Evolutionary conservation across 2,113 vertebrate genomes (phyloP).

Genomic region (Nannobrachium achirus): DNA sequence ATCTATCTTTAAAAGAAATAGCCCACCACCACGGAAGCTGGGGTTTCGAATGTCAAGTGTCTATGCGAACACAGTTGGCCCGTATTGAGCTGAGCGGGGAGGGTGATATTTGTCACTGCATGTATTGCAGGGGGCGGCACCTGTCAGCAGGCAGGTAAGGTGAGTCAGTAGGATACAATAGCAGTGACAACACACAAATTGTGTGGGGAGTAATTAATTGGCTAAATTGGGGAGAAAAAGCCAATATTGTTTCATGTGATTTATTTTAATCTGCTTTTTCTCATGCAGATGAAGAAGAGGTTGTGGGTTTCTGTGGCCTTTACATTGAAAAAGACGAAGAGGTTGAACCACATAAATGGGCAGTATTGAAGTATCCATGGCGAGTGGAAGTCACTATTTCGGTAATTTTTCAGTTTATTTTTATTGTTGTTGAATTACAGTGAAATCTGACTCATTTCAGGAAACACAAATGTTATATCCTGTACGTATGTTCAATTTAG

Average conservation of each 20-base stretch:
- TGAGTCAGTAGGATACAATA: too few relatives aligned
- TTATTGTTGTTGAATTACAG: not conserved
- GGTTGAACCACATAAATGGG: accelerated
- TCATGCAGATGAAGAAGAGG: conserved; percentile 68
- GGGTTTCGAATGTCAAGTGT: too few relatives aligned
- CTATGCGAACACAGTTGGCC: too few relatives aligned
- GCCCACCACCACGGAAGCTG: too few relatives aligned
- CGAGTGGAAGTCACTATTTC: conserved; percentile 29
- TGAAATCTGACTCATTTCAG: not conserved
- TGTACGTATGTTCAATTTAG: not conserved
- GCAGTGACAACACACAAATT: too few relatives aligned
- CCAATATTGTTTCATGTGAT: not conserved
- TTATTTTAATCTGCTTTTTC: not conserved
- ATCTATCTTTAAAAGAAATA: too few relatives aligned
- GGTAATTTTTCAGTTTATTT: conserved; percentile 12
- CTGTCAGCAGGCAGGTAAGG: too few relatives aligned
- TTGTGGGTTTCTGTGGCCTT: conserved; percentile 75
- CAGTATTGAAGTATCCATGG: conserved; percentile 65
- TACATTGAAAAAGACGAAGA: conserved; percentile 43
- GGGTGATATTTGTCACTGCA: too few relatives aligned
- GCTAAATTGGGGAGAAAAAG: too few relatives aligned
- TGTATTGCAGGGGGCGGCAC: too few relatives aligned
- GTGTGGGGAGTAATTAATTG: too few relatives aligned
- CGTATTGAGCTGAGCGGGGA: too few relatives aligned
- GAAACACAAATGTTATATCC: not conserved